Base-by-base conservation (phyloP, 2,113 vertebrate genomes). In the Phaethornis superciliosus region DNA sequence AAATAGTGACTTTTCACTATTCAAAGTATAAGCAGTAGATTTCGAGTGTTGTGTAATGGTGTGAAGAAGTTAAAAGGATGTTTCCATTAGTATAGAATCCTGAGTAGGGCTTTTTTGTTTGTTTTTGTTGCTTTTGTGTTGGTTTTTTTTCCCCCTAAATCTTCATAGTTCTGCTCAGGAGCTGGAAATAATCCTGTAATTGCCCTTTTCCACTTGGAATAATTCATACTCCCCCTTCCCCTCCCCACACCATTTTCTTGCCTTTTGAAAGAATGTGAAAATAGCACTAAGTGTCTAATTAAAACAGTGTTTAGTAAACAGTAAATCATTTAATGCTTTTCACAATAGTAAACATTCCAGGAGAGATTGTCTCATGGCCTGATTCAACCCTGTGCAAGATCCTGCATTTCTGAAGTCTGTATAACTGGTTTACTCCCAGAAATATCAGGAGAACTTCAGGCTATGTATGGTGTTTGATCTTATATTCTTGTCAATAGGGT, bases 1-100 rank as follows among this genome's bases (percentile, higher is more conserved):
- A 95, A 94, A 97, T 87, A 85, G 28, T 95, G 72, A 91, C 85
- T 70, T 95, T 93, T 81, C 92, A 46, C 63, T 87, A 89, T 84
- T 96, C 67, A 94, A 74, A 91, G 81, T 72, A 71, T 92, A 86
- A 94, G 89, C 83, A 62, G 90, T 65, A 49, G 75, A 81, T 93
- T 87, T 89, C 63, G 56, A 64, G 69, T 46, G 56, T 94, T 94
- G 76, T 91, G 56, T 95, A 95, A 84, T 80, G 91, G 77, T 81
- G 82, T 89, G 79, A 91, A 96, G 84, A 95, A 90, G 93, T 96
- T 94, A 71, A 93, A 89, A 71, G 60, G 28, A 77, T 1, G 0
- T 58, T 91, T 85, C 58, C 19, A 7, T 82, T 77, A 71, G 65
- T 82, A 4, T 81, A 76, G 85, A 71, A 91, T 76, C 64, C 40